These are phyloP conservation scores for Brenthis hecate DNA, from an alignment of 2,888 invertebrate species.

Conservation along the genomic window DNA sequence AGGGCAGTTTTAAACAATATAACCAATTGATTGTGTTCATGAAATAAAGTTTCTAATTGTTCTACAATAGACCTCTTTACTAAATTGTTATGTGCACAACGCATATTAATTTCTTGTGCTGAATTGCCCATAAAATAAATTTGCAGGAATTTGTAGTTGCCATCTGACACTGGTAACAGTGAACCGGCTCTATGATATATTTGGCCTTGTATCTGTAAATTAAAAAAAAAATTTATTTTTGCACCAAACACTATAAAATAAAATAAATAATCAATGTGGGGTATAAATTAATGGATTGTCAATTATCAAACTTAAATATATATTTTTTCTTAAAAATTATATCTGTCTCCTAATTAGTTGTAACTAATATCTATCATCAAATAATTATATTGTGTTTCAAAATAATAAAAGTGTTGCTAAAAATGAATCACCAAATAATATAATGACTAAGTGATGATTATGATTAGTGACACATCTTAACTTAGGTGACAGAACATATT, in stretches of 20 bases:
- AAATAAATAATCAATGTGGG: neutral
- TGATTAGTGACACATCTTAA: constrained; percentile 10
- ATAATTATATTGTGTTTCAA: too few species aligned
- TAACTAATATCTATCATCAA: too few species aligned
- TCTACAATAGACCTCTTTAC: constrained; percentile 43
- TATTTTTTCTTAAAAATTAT: constrained; percentile 37
- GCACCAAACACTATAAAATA: too few species aligned
- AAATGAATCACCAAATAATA: too few species aligned
- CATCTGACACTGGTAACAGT: constrained; percentile 41
- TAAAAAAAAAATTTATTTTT: neutral
- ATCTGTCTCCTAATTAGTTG: too few species aligned
- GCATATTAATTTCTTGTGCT: constrained; percentile 38
- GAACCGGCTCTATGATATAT: constrained; percentile 43
- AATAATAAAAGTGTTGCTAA: too few species aligned
- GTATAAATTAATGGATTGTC: constrained; percentile 26
- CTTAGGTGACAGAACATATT: neutral
- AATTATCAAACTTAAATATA: constrained; percentile 25
- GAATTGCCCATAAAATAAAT: constrained; percentile 46
- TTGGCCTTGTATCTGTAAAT: constrained; percentile 43
- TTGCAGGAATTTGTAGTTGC: constrained; percentile 43
- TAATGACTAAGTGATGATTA: neutral
- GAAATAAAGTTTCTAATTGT: constrained; percentile 44
- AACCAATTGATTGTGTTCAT: constrained; percentile 40
- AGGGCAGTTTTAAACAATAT: constrained; percentile 43
- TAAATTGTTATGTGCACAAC: constrained; percentile 42